Percentiles rank a stretch among this genome's conserved stretches.
Evolutionary conservation across 1,140 invertebrate genomes (phyloP).

Genomic region (Tribolium castaneum): DNA sequence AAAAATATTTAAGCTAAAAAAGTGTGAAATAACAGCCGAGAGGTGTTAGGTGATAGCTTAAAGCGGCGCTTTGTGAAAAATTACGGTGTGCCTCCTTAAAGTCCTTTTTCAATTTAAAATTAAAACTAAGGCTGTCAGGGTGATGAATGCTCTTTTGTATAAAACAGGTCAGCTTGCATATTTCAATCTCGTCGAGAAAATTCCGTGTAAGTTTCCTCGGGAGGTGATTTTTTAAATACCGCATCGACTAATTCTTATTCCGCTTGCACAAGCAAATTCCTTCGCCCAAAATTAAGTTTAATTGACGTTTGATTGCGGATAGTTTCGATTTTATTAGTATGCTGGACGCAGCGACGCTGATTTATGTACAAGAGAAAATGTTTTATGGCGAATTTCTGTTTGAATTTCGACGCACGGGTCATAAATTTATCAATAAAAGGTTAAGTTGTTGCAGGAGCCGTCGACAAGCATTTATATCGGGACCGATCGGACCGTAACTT

Average conservation of each 20-base stretch:
- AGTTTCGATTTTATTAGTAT: constrained; percentile 28
- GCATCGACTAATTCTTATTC: constrained; percentile 37
- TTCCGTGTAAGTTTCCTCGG: constrained; percentile 20
- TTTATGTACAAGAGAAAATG: constrained; percentile 35
- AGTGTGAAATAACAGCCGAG: constrained; percentile 16
- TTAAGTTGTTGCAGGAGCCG: constrained; percentile 35
- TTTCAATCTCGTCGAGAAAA: constrained; percentile 37
- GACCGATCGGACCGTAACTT: constrained; percentile 21
- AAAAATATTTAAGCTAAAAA: constrained; percentile 17
- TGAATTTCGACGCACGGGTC: constrained; percentile 41
- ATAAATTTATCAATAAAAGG: constrained; percentile 42
- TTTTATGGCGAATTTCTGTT: constrained; percentile 39
- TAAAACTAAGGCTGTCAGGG: constrained; percentile 39
- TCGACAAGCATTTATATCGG: constrained; percentile 26
- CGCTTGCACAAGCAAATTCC: constrained; percentile 26
- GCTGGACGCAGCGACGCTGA: constrained; percentile 14
- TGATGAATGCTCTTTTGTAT: constrained; percentile 40
- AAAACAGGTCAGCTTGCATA: constrained; percentile 41
- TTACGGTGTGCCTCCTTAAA: constrained; percentile 27
- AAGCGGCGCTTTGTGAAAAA: constrained; percentile 29
- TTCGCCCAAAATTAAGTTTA: constrained; percentile 37
- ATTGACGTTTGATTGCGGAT: constrained; percentile 42
- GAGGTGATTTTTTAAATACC: constrained; percentile 28
- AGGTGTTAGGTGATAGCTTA: constrained; percentile 17
- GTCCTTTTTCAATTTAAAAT: constrained; percentile 37